A percentile compares a stretch with the other conserved stretches of the same genome.
These are phyloP conservation scores for Sinotaia quadrata DNA, from an alignment of 2,888 invertebrate species.

Conservation along the genomic window DNA sequence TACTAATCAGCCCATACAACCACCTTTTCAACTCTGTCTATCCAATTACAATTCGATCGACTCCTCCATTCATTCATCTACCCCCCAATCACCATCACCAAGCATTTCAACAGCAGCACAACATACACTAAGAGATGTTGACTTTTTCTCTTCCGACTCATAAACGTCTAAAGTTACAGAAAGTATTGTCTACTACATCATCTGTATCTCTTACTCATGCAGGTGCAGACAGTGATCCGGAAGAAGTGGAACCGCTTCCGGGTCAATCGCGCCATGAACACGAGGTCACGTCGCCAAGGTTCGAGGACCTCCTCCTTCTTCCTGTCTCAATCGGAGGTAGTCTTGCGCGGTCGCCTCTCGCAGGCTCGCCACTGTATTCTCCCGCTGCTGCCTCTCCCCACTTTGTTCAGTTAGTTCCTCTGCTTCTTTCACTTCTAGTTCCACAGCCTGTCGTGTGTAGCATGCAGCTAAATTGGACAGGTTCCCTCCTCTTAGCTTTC, in stretches of 20 bases:
- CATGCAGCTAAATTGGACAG: no score
- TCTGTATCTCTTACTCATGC: conserved; percentile 28
- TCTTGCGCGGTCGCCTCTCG: not conserved
- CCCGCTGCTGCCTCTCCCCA: not conserved
- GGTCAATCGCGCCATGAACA: conserved; percentile 51
- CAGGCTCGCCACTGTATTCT: not conserved
- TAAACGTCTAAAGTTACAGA: no score
- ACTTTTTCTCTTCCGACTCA: no score
- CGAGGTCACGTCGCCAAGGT: conserved; percentile 54
- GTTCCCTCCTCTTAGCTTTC: no score
- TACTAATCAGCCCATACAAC: no score
- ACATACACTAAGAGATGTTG: no score
- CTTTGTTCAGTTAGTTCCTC: not conserved
- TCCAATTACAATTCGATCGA: no score
- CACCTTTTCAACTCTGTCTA: no score
- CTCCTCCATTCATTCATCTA: no score
- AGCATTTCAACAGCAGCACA: no score
- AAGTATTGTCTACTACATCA: no score
- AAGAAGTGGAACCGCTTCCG: conserved; percentile 66
- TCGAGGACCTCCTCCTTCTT: conserved; percentile 64
- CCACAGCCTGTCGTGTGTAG: not conserved
- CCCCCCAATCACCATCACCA: not conserved
- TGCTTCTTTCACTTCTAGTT: not conserved
- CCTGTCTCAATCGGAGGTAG: conserved; percentile 58
- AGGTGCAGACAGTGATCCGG: conserved; percentile 63